Conservation (phyloP, 2,797 vertebrate genomes). For the Taenioides sp. region DNA sequence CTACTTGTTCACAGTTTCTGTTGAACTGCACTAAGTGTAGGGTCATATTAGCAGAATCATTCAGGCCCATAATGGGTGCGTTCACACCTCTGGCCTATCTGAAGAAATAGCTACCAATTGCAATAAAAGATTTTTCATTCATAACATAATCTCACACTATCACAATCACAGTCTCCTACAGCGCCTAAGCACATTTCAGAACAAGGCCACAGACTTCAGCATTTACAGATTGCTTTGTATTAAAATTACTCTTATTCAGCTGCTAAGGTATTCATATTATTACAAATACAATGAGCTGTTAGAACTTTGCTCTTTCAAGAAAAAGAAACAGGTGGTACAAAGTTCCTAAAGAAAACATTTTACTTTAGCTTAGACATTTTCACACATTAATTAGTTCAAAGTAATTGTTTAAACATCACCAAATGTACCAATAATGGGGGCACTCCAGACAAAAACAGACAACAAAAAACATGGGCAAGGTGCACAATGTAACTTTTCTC, state of each 20-base stretch:
- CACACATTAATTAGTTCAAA: neutral
- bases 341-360: no score
- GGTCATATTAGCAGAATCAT: no score
- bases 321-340: neutral
- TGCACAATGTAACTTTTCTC: neutral
- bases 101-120: neutral
- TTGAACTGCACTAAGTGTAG: no score
- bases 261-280: neutral
- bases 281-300: neutral
- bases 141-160: neutral
- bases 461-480: neutral
- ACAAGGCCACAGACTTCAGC: neutral
- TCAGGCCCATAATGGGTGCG: neutral
- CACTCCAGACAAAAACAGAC: neutral
- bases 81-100: no score
- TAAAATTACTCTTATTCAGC: slow-evolving; percentile 1
- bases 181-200: neutral
- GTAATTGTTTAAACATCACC: neutral
- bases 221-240: neutral
- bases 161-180: neutral
- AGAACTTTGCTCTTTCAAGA: neutral
- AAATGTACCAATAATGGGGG: neutral
- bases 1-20: no score
- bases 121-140: neutral
- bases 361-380: no score